Evolutionary conservation across 2,797 vertebrate species (phyloP), one percentile per base, ranked within the genome.

Genomic region (Allobates femoralis): DNA sequence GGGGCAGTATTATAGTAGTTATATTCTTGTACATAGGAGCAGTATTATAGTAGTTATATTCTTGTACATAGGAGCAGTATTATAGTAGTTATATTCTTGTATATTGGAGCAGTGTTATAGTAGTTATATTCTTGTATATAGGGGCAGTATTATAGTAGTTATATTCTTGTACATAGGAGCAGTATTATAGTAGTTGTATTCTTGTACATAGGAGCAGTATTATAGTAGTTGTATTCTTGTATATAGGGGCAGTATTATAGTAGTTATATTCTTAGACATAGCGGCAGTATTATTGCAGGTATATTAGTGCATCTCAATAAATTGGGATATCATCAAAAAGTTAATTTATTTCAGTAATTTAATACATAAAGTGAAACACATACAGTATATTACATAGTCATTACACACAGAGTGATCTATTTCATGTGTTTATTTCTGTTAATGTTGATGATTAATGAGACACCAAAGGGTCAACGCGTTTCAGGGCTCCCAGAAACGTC

Each of bases 211-310:
- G 64, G 30, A 18, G 64, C 30, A 67, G 64, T 67, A 67, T 67
- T 67, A 67, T 67, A 67, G 64, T 67, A 67, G 64, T 32, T 67
- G 32, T 67, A 67, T 67, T 67, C 30, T 34, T 67, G 30, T 69
- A 41, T 16, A 71, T 71, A 71, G 67, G 32, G 11, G 34, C 34
- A 71, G 67, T 71, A 71, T 71, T 71, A 41, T 41, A 71, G 32
- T 62, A 62, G 60, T 62, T 62, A 62, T 62, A 62, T 62, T 62
- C 60, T 62, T 62, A n/a, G 26, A 62, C 3, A 26, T 26, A 62
- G 23, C 23, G 58, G 66, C 19, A 69, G 66, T 69, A 69, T 69
- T 69, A 69, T 37, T 34, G 66, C 21, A 69, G 66, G 34, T 69
- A 34, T 69, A 34, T 69, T n/a, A n/a, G n/a, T n/a, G n/a, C n/a